Evolutionary conservation across 2,113 vertebrate genomes (phyloP).

Genomic region (Eurypyga helias): DNA sequence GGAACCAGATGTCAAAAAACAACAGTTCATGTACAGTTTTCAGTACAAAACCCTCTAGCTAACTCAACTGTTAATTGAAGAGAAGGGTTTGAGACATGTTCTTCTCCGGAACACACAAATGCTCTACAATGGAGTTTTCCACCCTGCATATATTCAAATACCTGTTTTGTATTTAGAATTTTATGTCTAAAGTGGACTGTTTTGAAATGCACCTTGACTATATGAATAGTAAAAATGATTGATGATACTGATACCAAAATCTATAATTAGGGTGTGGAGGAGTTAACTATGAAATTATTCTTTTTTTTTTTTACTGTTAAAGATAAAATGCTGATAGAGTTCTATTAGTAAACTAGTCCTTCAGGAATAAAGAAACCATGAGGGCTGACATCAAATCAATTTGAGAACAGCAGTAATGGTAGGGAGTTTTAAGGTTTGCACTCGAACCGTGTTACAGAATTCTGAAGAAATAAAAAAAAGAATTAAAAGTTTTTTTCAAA

Average conservation of each 20-base stretch:
- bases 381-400: not conserved
- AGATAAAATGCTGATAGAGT: not conserved
- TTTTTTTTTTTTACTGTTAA: not conserved
- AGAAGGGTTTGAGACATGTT: not conserved
- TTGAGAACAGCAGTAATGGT: not conserved
- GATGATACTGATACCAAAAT: not conserved
- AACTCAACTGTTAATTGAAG: not conserved
- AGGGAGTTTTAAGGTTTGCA: not conserved
- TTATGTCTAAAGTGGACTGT: not conserved
- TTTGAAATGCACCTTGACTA: not conserved
- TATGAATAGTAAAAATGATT: not conserved
- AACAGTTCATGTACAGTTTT: not conserved
- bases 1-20: not conserved
- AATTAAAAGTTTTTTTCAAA: slow-evolving; percentile 10
- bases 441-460: not conserved
- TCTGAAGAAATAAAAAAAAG: slow-evolving; percentile 37
- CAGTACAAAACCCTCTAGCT: not conserved
- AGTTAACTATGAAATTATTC: not conserved
- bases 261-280: not conserved
- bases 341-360: not conserved
- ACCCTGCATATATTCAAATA: not conserved
- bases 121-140: not conserved
- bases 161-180: not conserved
- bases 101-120: not conserved
- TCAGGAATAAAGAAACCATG: not conserved